Conservation (phyloP, 1,140 invertebrate genomes). For the Meloidogyne floridensis region DNA sequence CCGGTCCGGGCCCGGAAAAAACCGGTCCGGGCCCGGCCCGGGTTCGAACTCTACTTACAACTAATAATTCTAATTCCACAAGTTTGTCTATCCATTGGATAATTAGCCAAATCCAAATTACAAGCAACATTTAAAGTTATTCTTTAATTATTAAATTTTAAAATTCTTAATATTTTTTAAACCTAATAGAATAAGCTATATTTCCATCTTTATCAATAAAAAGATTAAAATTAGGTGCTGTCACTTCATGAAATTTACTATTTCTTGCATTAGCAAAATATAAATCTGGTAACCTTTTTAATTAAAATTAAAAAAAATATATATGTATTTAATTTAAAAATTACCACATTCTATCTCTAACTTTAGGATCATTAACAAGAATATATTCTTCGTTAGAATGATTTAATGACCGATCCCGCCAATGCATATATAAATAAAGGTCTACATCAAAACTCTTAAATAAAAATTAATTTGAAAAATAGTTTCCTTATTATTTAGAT, state of each 20-base stretch:
- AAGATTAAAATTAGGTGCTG: conserved; percentile 65
- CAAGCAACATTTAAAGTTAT: conserved; percentile 59
- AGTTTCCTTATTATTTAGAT: too few relatives aligned
- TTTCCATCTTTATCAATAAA: conserved; percentile 66
- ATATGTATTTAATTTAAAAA: neutral
- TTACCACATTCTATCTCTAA: conserved; percentile 59
- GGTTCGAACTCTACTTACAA: conserved; percentile 33
- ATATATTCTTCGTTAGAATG: conserved; percentile 58
- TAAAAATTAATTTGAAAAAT: neutral
- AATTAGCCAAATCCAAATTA: conserved; percentile 57
- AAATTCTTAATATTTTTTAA: neutral
- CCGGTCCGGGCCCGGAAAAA: too few relatives aligned
- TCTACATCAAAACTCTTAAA: conserved; percentile 65
- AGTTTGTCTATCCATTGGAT: conserved; percentile 62
- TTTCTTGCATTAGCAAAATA: conserved; percentile 62
- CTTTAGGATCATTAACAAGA: conserved; percentile 56
- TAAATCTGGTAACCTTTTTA: conserved; percentile 68
- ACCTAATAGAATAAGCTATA: conserved; percentile 66
- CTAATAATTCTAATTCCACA: conserved; percentile 56
- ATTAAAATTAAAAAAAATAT: conserved; percentile 40
- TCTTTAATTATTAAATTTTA: conserved; percentile 16
- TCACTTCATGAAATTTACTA: conserved; percentile 60
- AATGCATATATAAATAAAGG: conserved; percentile 60
- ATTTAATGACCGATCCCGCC: conserved; percentile 54
- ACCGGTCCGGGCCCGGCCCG: too few relatives aligned